Conservation (phyloP, 2,797 vertebrate species). For the Strix occidentalis region DNA sequence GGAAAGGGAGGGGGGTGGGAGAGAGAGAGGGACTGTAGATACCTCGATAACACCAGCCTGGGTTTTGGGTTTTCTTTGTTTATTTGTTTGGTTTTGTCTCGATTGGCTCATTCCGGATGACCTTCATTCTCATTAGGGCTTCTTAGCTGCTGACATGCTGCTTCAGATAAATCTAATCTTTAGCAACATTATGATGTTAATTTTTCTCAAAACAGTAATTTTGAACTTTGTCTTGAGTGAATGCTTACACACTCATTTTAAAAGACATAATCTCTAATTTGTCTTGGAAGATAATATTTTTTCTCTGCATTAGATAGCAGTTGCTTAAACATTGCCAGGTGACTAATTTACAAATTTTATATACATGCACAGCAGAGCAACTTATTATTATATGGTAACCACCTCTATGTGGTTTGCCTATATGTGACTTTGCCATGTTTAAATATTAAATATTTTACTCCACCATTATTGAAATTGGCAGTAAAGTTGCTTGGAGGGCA, state of each 20-base stretch:
- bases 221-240: neutral
- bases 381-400: neutral
- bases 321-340: neutral
- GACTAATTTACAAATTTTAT: neutral
- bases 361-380: neutral
- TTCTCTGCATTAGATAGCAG: neutral
- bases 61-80: fast-evolving
- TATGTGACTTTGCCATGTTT: neutral
- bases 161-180: neutral
- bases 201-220: neutral
- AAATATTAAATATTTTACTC: neutral
- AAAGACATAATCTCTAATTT: neutral
- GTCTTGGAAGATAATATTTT: no score
- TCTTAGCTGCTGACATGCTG: neutral
- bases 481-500: neutral
- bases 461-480: neutral
- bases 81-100: neutral
- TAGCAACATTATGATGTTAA: neutral
- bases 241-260: neutral
- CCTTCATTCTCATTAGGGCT: neutral
- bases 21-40: no score
- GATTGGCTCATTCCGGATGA: neutral
- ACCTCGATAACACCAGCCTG: neutral
- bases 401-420: neutral
- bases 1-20: no score